Evolutionary conservation across 2,113 vertebrate species (phyloP), one percentile per base, ranked within the genome.

Genomic region (Varanus komodoensis): DNA sequence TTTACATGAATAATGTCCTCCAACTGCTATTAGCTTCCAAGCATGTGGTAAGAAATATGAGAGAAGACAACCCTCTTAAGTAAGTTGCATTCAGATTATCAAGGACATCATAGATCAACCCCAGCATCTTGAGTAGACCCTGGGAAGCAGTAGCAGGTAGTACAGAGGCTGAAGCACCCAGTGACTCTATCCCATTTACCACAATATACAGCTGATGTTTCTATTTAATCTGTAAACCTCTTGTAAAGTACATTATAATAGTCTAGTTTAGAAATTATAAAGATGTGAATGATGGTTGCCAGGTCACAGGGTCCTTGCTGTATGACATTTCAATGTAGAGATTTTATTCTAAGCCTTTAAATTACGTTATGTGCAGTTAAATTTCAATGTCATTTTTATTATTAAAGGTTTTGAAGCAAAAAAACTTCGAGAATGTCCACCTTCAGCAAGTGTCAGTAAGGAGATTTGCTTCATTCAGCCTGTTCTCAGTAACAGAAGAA

Each of bases 401-500:
- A 96, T 83, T 89, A 48, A 97, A 99, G 99, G 99, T 99, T 95
- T 93, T 99, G 95, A 97, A 97, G 93, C 97, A 97, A 92, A 98
- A 98, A 91, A 97, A 97, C 88, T 89, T 97, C 92, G 97, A 99
- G 93, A 97, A 96, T 94, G 93, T 95, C 0, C 97, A 98, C 93
- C 97, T 99, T 92, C 98, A 98, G 86, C 97, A 98, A 93, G 97
- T 98, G 78, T 99, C 99, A 84, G 97, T 99, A 44, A 98, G 98
- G 95, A 98, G 98, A 95, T 99, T 99, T 52, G 96, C 98, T 89
- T 98, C 98, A 0, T 99, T 99, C 97, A 97, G 97, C 96, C 98
- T 99, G 89, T 99, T 99, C 96, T 98, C 97, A 90, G 93, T 97
- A 94, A 97, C 95, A 89, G 95, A 96, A 79, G 93, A 93, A 52